Base-by-base conservation (phyloP, 2,113 vertebrate genomes). In the Tympanuchus pallidicinctus region DNA sequence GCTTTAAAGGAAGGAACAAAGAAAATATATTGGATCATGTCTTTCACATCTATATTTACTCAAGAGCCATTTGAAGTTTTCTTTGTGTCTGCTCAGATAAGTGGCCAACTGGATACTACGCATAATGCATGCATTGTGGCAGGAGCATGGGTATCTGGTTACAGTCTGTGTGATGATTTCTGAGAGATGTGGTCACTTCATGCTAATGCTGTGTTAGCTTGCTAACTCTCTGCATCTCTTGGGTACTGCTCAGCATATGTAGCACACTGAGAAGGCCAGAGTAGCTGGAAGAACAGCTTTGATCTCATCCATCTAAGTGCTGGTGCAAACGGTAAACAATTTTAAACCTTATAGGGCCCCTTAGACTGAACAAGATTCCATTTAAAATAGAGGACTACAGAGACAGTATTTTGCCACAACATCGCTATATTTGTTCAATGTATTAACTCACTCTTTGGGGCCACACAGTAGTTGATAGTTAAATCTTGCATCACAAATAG, bases 1-100 rank as follows among this genome's bases (percentile, higher is more conserved):
- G 11, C 21, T 86, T 95, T 88, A 83, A 97, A 84, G 34, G 60
- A 90, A 87, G 40, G 88, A 81, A 86, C 42, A 59, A 71, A 95
- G 86, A 86, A 87, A 86, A 90, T 66, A 10, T 83, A 72, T 47
- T 65, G 38, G 19, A 16, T 91, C 8, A 2, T 50, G 57, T 38
- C 43, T 93, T 91, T 86, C 88, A 90, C 7, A 54, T 50, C 72
- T 86, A 20, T 71, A 61, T 82, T 89, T 83, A 83, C 48, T 73
- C 45, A 63, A 90, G 63, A 92, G 16, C n/a, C 57, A n/a, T 82
- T 81, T 91, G 50, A 93, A 93, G 72, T 74, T 87, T 66, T 71
- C 61, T 72, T 78, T 79, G 17, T 84, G n/a, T 74, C 59, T 93
- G 42, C 45, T 84, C 17, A 40, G 43, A 77, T 28, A 91, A 93